Percentiles rank a stretch among this genome's conserved stretches.
These are phyloP conservation scores for Camelus bactrianus DNA, from an alignment of 2,113 vertebrate genomes.

Conservation along the genomic window DNA sequence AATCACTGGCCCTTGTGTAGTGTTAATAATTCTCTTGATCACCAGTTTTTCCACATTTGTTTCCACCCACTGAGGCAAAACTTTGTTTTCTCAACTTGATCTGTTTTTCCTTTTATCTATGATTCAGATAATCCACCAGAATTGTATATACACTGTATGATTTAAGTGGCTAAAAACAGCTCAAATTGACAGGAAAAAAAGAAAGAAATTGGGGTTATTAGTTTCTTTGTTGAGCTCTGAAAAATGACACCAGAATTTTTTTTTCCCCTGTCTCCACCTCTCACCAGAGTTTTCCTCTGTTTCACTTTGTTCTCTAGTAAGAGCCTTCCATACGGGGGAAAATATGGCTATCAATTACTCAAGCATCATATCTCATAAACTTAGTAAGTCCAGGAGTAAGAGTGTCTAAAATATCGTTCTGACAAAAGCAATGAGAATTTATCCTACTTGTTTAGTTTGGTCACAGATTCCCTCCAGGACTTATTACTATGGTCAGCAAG, in stretches of 20 bases:
- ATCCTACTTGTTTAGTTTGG: background rate
- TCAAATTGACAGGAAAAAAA: background rate
- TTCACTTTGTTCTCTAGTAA: background rate
- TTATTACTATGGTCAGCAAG: rapidly evolving
- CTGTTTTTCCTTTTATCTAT: background rate
- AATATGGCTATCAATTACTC: background rate
- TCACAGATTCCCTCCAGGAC: background rate
- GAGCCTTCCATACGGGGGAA: background rate
- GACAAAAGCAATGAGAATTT: background rate
- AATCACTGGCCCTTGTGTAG: rapidly evolving
- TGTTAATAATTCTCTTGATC: background rate
- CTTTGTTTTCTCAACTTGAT: background rate
- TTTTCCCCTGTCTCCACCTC: background rate
- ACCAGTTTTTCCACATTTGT: background rate
- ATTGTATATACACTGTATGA: background rate
- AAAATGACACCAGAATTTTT: background rate
- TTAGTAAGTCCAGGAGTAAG: background rate
- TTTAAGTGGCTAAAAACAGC: background rate
- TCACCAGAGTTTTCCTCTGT: background rate
- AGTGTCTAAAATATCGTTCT: background rate
- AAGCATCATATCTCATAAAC: background rate
- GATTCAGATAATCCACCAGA: background rate
- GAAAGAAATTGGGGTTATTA: background rate
- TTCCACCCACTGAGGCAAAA: background rate
- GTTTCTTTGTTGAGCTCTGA: background rate